Conservation (phyloP, 1,140 invertebrate species). For the Hylaeus anthracinus region DNA sequence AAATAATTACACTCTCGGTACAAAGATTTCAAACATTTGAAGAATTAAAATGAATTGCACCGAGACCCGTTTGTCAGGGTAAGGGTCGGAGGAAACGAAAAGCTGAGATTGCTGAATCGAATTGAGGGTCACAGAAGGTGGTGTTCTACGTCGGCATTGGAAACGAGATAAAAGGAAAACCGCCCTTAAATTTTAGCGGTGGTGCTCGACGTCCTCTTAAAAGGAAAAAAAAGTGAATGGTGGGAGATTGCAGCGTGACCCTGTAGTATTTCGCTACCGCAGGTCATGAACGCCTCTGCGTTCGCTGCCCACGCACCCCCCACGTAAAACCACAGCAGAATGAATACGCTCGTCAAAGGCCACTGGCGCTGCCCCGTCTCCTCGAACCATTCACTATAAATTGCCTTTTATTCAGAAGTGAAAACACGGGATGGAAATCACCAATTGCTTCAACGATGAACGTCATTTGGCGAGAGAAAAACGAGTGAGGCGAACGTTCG, state of each 20-base stretch:
- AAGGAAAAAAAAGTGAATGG: constrained; percentile 12
- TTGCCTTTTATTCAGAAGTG: background rate
- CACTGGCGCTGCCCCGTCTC: too few relatives aligned
- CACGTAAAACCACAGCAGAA: background rate
- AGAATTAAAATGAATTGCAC: too few relatives aligned
- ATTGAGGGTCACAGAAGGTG: background rate
- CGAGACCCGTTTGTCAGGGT: too few relatives aligned
- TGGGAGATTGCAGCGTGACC: constrained; percentile 5
- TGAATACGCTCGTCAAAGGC: background rate
- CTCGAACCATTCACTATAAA: background rate
- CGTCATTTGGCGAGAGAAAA: too few relatives aligned
- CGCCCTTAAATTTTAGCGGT: background rate
- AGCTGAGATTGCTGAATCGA: background rate
- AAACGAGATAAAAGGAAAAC: background rate
- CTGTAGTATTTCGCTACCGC: constrained; percentile 25
- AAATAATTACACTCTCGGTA: too few relatives aligned
- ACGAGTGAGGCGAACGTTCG: too few relatives aligned
- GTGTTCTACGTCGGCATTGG: background rate
- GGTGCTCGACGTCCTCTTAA: background rate
- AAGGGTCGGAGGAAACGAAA: background rate
- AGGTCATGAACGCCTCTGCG: constrained; percentile 10
- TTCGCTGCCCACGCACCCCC: background rate
- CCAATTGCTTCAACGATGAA: background rate
- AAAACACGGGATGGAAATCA: background rate
- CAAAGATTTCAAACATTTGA: too few relatives aligned